Base-by-base conservation (phyloP, 2,888 invertebrate genomes). In the Sarcophaga caerulescens region DNA sequence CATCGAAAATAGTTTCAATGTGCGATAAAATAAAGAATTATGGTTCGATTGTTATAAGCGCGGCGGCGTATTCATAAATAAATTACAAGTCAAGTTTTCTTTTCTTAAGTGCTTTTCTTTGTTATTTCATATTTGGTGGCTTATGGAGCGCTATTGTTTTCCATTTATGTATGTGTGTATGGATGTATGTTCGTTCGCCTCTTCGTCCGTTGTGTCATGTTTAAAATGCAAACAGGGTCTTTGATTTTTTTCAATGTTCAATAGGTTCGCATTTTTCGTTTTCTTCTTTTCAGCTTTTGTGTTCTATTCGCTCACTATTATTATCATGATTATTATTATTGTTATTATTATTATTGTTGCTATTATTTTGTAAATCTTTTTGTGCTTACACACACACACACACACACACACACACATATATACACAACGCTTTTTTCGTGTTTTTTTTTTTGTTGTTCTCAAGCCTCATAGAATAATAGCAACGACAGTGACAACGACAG, bases 241-340 rank as follows among this genome's bases (percentile, higher is more conserved):
- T 68, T 68, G 74, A 75, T 79, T 75, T 14, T 65, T 84, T 84
- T 79, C 75, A 75, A 84, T 75, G 47, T 70, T 59, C 75, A 78
- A 84, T 78, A 74, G 74, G 19, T 59, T 17, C 14, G 57, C 73
- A 68, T 80, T 62, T 68, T 44, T 62, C 35, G 35, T 47, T 59
- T 45, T 35, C 21, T 52, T 57, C 8, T 52, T 52, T 59, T 68
- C 35, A 35, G 35, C 10, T 35, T 35, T 35, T 10, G 8, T 35
- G 35, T 35, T 60, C 19, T 68, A 68, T 57, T 57, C 35, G 19
- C 65, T 76, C 57, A 52, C 35, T 65, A 65, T 65, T 66, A 65
- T 76, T 66, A 68, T 45, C 59, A 68, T 77, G 57, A 59, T 44
- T 73, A 23, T 73, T 80, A 21, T 75, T 80, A 76, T 77, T 77